Conservation (phyloP, 1,140 invertebrate genomes). For the Kradibia gibbosae region DNA sequence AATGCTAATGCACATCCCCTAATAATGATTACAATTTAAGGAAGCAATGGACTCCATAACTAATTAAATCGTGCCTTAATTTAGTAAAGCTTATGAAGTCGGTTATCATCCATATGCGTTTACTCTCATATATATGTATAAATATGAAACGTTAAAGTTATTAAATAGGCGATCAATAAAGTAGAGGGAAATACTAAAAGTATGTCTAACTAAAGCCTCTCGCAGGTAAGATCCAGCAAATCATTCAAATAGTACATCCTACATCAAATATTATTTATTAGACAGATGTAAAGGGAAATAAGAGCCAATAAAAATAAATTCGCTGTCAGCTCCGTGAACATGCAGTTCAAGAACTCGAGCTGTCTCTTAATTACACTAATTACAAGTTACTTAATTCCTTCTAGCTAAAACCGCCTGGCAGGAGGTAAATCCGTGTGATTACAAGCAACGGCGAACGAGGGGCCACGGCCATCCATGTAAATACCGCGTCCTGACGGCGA, state of each 20-base stretch:
- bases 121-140: not conserved
- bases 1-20: not conserved
- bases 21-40: slow-evolving; percentile 11
- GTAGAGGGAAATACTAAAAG: not conserved
- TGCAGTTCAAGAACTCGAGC: slow-evolving; percentile 5
- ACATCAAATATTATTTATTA: slow-evolving; percentile 37
- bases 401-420: not conserved
- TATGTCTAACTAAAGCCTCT: not conserved
- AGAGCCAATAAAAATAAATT: slow-evolving; percentile 2
- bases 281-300: not conserved
- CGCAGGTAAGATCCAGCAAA: not conserved
- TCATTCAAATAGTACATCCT: not conserved
- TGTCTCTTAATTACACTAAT: slow-evolving; percentile 48
- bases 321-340: slow-evolving; percentile 43
- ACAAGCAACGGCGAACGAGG: not conserved
- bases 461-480: slow-evolving; percentile 29
- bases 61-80: not conserved
- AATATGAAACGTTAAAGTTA: no score
- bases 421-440: not conserved
- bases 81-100: not conserved
- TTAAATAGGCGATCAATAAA: not conserved
- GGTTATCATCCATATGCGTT: not conserved
- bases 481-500: slow-evolving; percentile 29
- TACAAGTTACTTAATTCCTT: slow-evolving; percentile 47
- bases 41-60: not conserved